A percentile compares a stretch with the other conserved stretches of the same genome.
These are phyloP conservation scores for Tryphoninae sp. DNA, from an alignment of 2,888 invertebrate genomes.

Conservation along the genomic window DNA sequence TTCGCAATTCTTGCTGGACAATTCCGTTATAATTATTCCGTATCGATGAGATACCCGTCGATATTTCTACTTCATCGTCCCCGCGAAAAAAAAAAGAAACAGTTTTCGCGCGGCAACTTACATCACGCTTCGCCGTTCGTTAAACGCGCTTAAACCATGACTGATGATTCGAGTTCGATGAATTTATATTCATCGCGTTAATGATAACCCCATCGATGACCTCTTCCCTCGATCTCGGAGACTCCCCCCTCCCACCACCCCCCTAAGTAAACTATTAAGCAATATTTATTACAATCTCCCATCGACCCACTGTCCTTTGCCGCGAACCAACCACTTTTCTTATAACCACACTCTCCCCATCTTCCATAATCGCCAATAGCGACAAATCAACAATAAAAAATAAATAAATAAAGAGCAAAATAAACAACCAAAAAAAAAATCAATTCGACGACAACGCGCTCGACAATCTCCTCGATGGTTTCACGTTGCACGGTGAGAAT, in stretches of 20 bases:
- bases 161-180: constrained; percentile 55
- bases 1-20: too few species aligned
- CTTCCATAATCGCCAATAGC: background rate
- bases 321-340: constrained; percentile 27
- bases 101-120: too few species aligned
- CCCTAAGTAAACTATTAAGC: constrained; percentile 26
- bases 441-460: constrained; percentile 56
- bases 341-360: constrained; percentile 9
- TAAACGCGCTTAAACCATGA: constrained; percentile 18
- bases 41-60: background rate
- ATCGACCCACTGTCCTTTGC: constrained; percentile 9
- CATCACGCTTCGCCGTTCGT: too few species aligned
- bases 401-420: background rate
- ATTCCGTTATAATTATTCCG: too few species aligned
- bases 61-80: background rate
- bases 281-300: constrained; percentile 15
- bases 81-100: too few species aligned
- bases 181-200: constrained; percentile 46
- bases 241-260: background rate
- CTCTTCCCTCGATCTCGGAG: background rate
- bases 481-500: constrained; percentile 60
- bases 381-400: too few species aligned
- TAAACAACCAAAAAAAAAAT: constrained; percentile 14
- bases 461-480: constrained; percentile 2
- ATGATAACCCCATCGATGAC: constrained; percentile 3